These are phyloP conservation scores for Perizoma affinitatum DNA, from an alignment of 2,888 invertebrate genomes.

Conservation along the genomic window DNA sequence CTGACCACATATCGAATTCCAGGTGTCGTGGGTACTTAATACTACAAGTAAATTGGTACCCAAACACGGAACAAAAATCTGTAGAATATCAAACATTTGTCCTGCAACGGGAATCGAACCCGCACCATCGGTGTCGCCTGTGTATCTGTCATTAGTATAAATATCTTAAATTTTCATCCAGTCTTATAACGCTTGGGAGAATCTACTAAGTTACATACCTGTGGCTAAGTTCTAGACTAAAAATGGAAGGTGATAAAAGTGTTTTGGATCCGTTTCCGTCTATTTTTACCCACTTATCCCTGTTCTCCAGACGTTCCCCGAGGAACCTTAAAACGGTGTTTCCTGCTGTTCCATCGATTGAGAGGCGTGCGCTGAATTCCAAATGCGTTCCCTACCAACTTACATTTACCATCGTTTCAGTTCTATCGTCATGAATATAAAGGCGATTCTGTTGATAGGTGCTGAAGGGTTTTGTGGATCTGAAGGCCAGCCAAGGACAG, in stretches of 20 bases:
- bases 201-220: too few species aligned
- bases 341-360: constrained; percentile 64
- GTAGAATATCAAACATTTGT: too few species aligned
- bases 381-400: constrained; percentile 42
- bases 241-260: background rate
- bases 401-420: constrained; percentile 11
- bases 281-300: constrained; percentile 20
- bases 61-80: too few species aligned
- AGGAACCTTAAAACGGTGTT: constrained; percentile 34
- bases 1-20: too few species aligned
- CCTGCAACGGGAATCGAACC: too few species aligned
- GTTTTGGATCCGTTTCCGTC: constrained; percentile 11
- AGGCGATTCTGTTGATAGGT: constrained; percentile 28
- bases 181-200: too few species aligned
- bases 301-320: constrained; percentile 22
- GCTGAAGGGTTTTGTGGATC: constrained; percentile 22
- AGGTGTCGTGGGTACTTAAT: too few species aligned
- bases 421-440: constrained; percentile 31
- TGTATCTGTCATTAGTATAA: too few species aligned
- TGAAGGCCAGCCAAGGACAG: constrained; percentile 56
- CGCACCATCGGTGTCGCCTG: too few species aligned
- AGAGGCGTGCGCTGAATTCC: constrained; percentile 60
- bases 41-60: too few species aligned
- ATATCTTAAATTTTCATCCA: too few species aligned
- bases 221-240: background rate